phyloP scores from a whole-genome alignment of 1,140 invertebrate genomes.

The Drosophila nigromelanica region DNA sequence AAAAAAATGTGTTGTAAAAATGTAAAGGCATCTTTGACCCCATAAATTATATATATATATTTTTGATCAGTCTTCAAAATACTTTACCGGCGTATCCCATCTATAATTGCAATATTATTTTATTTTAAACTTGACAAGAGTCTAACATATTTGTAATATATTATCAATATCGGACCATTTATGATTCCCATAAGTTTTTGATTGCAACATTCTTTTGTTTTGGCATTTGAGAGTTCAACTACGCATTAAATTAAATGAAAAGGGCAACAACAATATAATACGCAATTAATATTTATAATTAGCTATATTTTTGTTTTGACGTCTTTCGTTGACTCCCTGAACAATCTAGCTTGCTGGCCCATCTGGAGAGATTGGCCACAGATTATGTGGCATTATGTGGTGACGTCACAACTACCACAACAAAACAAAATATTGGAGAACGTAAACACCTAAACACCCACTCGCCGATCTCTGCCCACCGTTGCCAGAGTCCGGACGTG shows the following conservation, averaged over 20 bases:
- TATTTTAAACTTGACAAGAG: too few species aligned
- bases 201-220: too few species aligned
- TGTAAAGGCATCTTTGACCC: too few species aligned
- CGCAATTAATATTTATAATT: conserved; percentile 3
- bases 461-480: conserved; percentile 1
- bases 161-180: too few species aligned
- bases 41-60: too few species aligned
- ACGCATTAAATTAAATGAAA: not conserved
- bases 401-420: conserved; percentile 12
- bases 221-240: too few species aligned
- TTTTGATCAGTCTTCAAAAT: too few species aligned
- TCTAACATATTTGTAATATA: too few species aligned
- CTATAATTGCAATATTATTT: too few species aligned
- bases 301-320: not conserved
- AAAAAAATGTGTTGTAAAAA: too few species aligned
- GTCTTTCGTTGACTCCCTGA: not conserved
- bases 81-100: too few species aligned
- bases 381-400: not conserved
- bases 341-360: conserved; percentile 2
- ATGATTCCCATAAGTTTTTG: too few species aligned
- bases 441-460: conserved; percentile 35
- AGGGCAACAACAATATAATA: conserved; percentile 2
- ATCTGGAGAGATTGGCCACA: not conserved
- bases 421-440: not conserved
- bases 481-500: conserved; percentile 15